Conservation (phyloP, 2,797 vertebrate genomes). For the Leucoraja ocellata region DNA sequence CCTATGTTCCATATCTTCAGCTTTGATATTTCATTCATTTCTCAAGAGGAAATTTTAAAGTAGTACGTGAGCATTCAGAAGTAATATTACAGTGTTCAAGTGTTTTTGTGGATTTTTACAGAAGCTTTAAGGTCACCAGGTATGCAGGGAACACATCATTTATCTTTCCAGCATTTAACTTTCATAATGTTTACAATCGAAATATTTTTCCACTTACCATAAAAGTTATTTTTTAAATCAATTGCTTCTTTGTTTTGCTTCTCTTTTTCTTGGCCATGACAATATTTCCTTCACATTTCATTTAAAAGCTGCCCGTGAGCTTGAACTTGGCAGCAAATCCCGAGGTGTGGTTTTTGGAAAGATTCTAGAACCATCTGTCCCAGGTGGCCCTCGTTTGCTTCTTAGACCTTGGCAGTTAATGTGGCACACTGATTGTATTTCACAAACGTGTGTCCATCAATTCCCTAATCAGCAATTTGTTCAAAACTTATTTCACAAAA, state of each 20-base stretch:
- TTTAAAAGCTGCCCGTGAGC: background rate
- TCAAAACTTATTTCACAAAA: background rate
- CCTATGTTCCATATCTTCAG: background rate
- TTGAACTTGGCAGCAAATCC: background rate
- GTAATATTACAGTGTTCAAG: background rate
- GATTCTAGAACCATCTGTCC: background rate
- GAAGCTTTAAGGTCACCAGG: background rate
- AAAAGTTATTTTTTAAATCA: slow-evolving; percentile 30
- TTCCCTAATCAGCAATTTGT: background rate
- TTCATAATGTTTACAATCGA: slow-evolving; percentile 23
- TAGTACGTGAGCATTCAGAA: background rate
- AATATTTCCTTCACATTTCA: slow-evolving; percentile 13
- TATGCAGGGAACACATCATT: slow-evolving; percentile 14
- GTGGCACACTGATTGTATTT: background rate
- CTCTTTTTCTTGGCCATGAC: slow-evolving; percentile 30
- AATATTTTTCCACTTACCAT: slow-evolving; percentile 27
- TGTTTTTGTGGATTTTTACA: slow-evolving; percentile 9
- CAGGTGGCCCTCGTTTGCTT: background rate
- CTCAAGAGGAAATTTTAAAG: background rate
- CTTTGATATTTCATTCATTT: background rate
- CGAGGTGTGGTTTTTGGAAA: background rate
- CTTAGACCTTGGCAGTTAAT: background rate
- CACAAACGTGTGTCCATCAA: background rate
- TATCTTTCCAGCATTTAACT: slow-evolving; percentile 14
- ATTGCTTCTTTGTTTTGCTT: slow-evolving; percentile 32